Conservation (phyloP, 2,888 invertebrate species). For the Drosophila anomelani region DNA sequence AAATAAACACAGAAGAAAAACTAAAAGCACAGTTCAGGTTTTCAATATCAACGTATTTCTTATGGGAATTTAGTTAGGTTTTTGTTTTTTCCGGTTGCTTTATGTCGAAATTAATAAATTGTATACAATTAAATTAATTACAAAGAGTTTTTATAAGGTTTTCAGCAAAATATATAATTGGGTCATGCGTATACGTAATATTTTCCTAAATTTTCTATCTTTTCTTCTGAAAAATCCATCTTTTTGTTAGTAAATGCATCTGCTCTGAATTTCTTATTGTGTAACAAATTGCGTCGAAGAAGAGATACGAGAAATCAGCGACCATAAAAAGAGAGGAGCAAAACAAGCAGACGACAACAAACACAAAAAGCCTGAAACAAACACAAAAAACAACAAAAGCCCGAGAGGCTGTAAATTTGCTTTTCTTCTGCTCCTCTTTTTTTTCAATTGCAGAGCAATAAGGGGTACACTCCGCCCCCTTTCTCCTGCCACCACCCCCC, state of each 20-base stretch:
- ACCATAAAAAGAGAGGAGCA: conserved; percentile 44
- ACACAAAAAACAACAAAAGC: conserved; percentile 6
- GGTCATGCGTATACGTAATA: neutral
- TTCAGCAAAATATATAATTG: neutral
- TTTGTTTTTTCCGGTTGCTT: neutral
- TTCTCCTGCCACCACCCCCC: conserved; percentile 41
- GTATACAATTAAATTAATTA: neutral
- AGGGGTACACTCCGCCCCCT: conserved; percentile 38
- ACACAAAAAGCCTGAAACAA: conserved; percentile 60
- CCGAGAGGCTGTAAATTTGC: conserved; percentile 41
- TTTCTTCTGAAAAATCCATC: too few relatives aligned
- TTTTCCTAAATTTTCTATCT: neutral
- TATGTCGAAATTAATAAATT: neutral
- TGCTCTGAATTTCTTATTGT: conserved; percentile 62
- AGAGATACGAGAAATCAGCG: conserved; percentile 49
- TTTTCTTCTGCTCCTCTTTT: conserved; percentile 44
- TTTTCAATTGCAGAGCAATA: conserved; percentile 77
- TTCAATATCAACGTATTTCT: neutral
- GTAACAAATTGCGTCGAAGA: conserved; percentile 67
- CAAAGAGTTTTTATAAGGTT: neutral
- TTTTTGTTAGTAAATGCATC: neutral
- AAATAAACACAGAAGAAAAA: conserved; percentile 13
- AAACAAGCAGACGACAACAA: conserved; percentile 52
- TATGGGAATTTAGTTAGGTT: neutral
- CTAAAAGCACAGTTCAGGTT: conserved; percentile 1